A percentile compares a stretch with the other conserved stretches of the same genome.
phyloP scores from a whole-genome alignment of 2,113 vertebrate species.

The Ageneiosus marmoratus region DNA sequence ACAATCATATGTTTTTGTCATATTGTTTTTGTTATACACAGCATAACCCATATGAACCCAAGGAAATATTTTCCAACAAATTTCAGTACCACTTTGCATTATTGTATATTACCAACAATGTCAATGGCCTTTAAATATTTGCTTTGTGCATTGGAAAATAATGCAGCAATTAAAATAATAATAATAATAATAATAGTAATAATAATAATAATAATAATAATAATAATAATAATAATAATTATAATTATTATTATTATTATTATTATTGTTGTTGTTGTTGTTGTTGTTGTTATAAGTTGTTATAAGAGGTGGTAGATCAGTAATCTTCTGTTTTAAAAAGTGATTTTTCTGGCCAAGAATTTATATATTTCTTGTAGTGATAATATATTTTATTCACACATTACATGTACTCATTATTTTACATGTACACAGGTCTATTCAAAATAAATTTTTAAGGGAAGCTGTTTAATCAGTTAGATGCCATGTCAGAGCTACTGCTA shows the following conservation, averaged over 20 bases:
- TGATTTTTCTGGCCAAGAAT: neutral
- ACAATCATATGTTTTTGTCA: too few relatives aligned
- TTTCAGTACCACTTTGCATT: too few relatives aligned
- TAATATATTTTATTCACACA: neutral
- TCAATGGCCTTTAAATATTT: neutral
- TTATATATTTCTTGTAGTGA: neutral
- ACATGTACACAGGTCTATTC: neutral
- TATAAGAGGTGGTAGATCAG: neutral
- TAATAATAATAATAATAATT: too few relatives aligned
- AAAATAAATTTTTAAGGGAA: conserved; percentile 5
- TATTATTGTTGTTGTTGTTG: too few relatives aligned
- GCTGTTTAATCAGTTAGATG: conserved; percentile 20
- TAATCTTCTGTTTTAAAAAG: neutral
- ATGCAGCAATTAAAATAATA: neutral
- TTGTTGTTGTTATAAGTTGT: too few relatives aligned
- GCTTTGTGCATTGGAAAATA: neutral
- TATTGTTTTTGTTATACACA: too few relatives aligned
- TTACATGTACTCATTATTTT: neutral
- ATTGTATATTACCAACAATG: neutral
- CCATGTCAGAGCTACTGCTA: conserved; percentile 41
- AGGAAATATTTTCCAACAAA: too few relatives aligned
- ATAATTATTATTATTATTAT: too few relatives aligned
- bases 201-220: too few relatives aligned
- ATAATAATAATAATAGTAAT: too few relatives aligned
- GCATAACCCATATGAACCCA: too few relatives aligned